Base-by-base conservation (phyloP, 2,113 vertebrate species). In the Podarcis cretensis region DNA sequence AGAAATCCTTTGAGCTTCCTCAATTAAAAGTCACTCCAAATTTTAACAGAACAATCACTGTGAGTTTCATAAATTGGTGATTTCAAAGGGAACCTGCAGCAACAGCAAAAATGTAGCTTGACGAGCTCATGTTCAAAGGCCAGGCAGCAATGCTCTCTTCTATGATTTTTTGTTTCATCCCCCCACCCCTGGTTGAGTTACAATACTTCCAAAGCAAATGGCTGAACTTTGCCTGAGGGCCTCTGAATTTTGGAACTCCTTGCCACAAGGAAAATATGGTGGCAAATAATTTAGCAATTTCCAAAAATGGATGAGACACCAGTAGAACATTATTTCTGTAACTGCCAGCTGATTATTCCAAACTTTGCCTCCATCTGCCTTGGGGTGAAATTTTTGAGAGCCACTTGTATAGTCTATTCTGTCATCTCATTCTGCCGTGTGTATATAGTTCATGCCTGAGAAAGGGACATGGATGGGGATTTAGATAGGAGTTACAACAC, bases 1-100 rank as follows among this genome's bases (percentile, higher is more conserved):
- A n/a, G 27, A 93, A 92, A 35, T 14, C 35, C 2, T 86, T 85
- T 95, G 76, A 94, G 74, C 90, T 83, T 23, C 66, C 9, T 63
- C 83, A 69, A 30, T 43, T 90, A 63, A 32, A 89, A 23, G 43
- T 78, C 13, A 68, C 73, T 91, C 89, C 0, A 1, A 87, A 21
- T 30, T 84, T 91, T 84, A 14, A 13, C 83, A 0, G 27, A 85
- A 89, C 66, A 25, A 89, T 23, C 78, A 48, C 87, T 68, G 86
- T 6, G 9, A 87, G 89, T 14, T 0, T 3, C 25, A 78, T 4
- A 77, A 89, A 85, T 48, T 75, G 91, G 90, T 3, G 77, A 76
- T 77, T 81, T 8, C 3, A 30, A 30, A 18, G 5, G 2, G 25
- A 21, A 68, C 6, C 9, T 69, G 40, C 40, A 79, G 66, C 43